Base-by-base conservation (phyloP, 1,140 invertebrate genomes). In the Pseudobourletiella spinata region DNA sequence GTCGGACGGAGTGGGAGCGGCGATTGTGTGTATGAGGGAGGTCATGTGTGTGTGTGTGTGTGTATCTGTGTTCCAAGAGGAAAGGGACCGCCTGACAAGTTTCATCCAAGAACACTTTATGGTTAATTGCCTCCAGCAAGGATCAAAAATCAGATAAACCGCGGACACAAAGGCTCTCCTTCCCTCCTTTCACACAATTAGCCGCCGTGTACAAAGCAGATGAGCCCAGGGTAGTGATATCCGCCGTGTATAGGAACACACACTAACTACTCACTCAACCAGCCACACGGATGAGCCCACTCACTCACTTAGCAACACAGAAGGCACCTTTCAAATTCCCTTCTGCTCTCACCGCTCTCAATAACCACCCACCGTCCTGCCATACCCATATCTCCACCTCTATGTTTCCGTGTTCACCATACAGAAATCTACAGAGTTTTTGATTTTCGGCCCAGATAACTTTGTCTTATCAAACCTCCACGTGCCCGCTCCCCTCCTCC, bases 101-200 rank as follows among this genome's bases (percentile, higher is more conserved):
- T 25, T 24, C 6, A 26, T 4, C 14, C 22, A 51, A 25, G 48
- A 51, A 51, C 14, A 51, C 14, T 51, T 51, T 24, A 51, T 25
- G 28, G 48, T n/a, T 51, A 51, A 51, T 56, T 56, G 29, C 29
- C 29, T 35, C 28, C 28, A 56, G 54, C 54, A 32, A 3, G 54
- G 29, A 56, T 56, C 54, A 56, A 56, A 56, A 56, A 56, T 56
- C 26, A 56, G 54, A 56, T 56, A 56, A 56, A 30, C 15, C 22
- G n/a, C 8, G 3, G n/a, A 35, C 26, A 56, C 28, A 35, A 42
- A 56, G 22, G 54, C 54, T 20, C 54, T 42, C 22, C 25, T 20
- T 26, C 29, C 15, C 51, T 54, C 51, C 35, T 42, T 24, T 56
- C 35, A 30, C 54, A 56, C 54, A 56, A 56, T 56, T 56, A 56